Evolutionary conservation across 2,113 vertebrate genomes (phyloP), one percentile per base, ranked within the genome.

Genomic region (Psammodynastes pulverulentus): DNA sequence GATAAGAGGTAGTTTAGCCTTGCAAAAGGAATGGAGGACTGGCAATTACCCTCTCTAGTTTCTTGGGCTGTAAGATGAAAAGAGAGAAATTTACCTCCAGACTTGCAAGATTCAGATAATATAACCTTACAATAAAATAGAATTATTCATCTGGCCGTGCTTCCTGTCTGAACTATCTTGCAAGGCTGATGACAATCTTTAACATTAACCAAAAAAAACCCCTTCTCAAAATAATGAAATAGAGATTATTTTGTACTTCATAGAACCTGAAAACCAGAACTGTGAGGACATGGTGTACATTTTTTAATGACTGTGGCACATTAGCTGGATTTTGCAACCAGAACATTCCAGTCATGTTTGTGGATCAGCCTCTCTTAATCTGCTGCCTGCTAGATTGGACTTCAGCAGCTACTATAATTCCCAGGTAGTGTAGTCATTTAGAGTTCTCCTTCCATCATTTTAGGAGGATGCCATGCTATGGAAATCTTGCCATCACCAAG

Each of bases 151-250:
- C 62, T 67, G 29, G 13, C 5, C 62, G 15, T 67, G 13, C 62
- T 67, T 34, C 13, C 62, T 67, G 29, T n/a, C 29, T 34, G 29
- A 67, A 34, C 62, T 34, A 15, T 34, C 29, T 79, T 79, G 67
- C 67, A 79, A 79, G 67, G n/a, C 67, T 39, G 67, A 39, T 34
- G 29, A 67, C 62, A 67, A 34, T 94, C 95, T 97, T 96, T 94
- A 86, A 51, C 87, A 88, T 93, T 94, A 87, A 17, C 93, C 1
- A 19, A 4, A 58, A 58, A 9, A 9, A 26, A 92, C 84, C 85
- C 84, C 52, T 94, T 48, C 19, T 51, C 4, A 5, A 24, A 24
- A 12, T 12, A 10, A 26, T 4, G 58, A 92, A 95, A 91, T 56
- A 88, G 9, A 90, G 87, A 90, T 56, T 91, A 34, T 93, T 93